Percentiles rank a stretch among this genome's conserved stretches.
Evolutionary conservation across 1,140 invertebrate genomes (phyloP).

Genomic region (Radopholus similis): DNA sequence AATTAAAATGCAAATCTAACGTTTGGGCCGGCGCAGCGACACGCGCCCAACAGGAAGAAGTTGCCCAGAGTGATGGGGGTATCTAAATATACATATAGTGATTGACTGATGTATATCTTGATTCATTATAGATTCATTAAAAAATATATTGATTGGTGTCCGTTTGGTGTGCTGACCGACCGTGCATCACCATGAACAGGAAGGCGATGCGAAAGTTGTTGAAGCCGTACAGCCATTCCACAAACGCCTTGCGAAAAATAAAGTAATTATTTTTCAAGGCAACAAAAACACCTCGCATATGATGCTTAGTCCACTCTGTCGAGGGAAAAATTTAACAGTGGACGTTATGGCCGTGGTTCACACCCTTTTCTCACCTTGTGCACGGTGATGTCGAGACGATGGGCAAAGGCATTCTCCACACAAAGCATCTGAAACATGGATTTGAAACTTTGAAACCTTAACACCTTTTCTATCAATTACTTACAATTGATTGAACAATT

Average conservation of each 20-base stretch:
- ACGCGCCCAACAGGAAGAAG: constrained; percentile 52
- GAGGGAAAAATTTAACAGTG: too few relatives aligned
- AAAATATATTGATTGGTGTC: too few relatives aligned
- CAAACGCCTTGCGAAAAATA: constrained; percentile 2
- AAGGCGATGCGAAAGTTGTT: constrained; percentile 59
- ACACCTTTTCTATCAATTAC: too few relatives aligned
- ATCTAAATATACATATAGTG: not conserved
- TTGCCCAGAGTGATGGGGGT: constrained; percentile 49
- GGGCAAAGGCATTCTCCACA: constrained; percentile 54
- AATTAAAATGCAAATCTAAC: constrained; percentile 21
- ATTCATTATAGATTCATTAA: too few relatives aligned
- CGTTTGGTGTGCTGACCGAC: too few relatives aligned
- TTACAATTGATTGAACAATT: not conserved
- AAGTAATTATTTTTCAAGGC: not conserved
- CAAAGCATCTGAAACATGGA: constrained; percentile 45
- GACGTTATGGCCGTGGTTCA: too few relatives aligned
- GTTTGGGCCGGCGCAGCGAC: constrained; percentile 47
- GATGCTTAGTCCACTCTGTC: not conserved
- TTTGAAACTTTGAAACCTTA: not conserved
- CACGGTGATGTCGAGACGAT: constrained; percentile 42
- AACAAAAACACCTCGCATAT: not conserved
- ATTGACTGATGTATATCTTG: not conserved
- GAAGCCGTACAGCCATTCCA: constrained; percentile 58
- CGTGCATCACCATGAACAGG: constrained; percentile 51
- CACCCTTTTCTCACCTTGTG: constrained; percentile 54